phyloP scores from a whole-genome alignment of 2,888 invertebrate species.

The Dimorphilus gyrociliatus region DNA sequence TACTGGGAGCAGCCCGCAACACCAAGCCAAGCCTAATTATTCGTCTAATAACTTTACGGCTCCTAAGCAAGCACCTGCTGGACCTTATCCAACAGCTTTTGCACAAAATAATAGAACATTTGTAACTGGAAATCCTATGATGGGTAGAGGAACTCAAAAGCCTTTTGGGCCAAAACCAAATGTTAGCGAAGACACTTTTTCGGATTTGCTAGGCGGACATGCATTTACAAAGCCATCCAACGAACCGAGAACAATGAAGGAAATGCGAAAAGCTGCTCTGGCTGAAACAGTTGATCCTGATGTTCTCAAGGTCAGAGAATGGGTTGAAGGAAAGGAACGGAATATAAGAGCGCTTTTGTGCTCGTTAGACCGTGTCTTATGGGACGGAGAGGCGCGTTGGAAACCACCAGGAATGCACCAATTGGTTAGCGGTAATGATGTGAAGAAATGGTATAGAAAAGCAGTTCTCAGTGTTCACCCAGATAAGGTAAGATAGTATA shows the following conservation, averaged over 20 bases:
- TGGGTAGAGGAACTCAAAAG: too few species aligned
- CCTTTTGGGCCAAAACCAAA: slow-evolving; percentile 29
- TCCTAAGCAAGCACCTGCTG: too few species aligned
- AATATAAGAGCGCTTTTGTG: slow-evolving; percentile 89
- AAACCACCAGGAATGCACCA: slow-evolving; percentile 83
- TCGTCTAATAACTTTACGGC: too few species aligned
- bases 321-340: slow-evolving; percentile 82
- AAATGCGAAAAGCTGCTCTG: slow-evolving; percentile 73
- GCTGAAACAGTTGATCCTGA: slow-evolving; percentile 80
- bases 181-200: slow-evolving; percentile 57
- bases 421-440: slow-evolving; percentile 72
- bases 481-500: slow-evolving; percentile 61
- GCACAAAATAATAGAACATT: too few species aligned
- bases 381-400: slow-evolving; percentile 79
- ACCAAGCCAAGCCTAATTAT: too few species aligned
- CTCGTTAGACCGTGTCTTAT: slow-evolving; percentile 77
- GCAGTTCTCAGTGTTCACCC: slow-evolving; percentile 96
- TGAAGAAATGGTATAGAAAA: slow-evolving; percentile 83
- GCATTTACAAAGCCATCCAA: slow-evolving; percentile 59
- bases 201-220: slow-evolving; percentile 73
- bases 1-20: too few species aligned
- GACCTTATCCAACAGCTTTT: too few species aligned
- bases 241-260: slow-evolving; percentile 69
- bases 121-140: too few species aligned
- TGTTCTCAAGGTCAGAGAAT: slow-evolving; percentile 57